Evolutionary conservation across 2,888 invertebrate species (phyloP).

Genomic region (Calephelis perditalis): DNA sequence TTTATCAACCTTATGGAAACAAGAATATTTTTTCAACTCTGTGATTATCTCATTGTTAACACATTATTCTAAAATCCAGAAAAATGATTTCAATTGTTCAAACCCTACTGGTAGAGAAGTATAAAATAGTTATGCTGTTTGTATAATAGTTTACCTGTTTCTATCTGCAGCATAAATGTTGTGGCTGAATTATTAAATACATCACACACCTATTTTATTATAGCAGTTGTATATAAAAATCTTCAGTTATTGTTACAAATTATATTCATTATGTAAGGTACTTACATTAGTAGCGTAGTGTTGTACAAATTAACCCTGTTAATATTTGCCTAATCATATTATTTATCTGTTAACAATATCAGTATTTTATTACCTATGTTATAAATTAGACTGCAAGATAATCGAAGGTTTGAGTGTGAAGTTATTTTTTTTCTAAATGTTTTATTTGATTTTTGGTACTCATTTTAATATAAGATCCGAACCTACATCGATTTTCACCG

Average conservation of each 20-base stretch:
- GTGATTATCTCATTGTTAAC: too few species aligned
- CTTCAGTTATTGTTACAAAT: constrained; percentile 1
- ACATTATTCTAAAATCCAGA: too few species aligned
- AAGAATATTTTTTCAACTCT: too few species aligned
- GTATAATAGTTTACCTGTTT: too few species aligned
- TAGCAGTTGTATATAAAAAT: background rate
- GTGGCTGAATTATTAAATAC: background rate
- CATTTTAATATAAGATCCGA: too few species aligned
- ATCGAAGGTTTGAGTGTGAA: background rate
- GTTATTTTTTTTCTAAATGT: too few species aligned
- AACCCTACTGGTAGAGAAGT: too few species aligned
- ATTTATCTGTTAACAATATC: constrained; percentile 13
- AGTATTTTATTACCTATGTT: constrained; percentile 18
- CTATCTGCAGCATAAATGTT: background rate
- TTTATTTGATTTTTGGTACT: too few species aligned
- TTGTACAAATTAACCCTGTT: constrained; percentile 10
- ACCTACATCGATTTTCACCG: too few species aligned
- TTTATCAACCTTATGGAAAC: too few species aligned
- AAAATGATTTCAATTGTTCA: too few species aligned
- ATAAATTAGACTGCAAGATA: constrained; percentile 5
- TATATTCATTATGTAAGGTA: constrained; percentile 10
- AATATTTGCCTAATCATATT: background rate
- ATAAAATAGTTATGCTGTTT: too few species aligned
- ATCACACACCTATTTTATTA: background rate
- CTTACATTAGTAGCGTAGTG: background rate